phyloP scores from a whole-genome alignment of 2,113 vertebrate genomes.

The Colinus virginianus region DNA sequence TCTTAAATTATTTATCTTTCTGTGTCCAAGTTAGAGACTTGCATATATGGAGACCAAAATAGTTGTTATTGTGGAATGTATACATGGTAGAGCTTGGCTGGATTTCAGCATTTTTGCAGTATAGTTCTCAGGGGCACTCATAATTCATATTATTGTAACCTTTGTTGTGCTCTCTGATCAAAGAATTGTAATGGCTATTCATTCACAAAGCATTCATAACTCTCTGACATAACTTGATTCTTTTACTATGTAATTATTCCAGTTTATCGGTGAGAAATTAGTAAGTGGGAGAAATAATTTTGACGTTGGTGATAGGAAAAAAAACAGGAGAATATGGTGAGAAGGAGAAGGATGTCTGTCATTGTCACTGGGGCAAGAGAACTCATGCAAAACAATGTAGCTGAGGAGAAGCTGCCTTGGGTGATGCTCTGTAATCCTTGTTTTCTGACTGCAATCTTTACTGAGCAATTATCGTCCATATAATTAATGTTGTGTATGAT shows the following conservation, averaged over 20 bases:
- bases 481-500: not conserved
- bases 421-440: not conserved
- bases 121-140: not conserved
- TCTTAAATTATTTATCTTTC: conserved; percentile 23
- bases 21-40: not conserved
- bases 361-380: not conserved
- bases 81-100: not conserved
- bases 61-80: not conserved
- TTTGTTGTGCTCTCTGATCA: not conserved
- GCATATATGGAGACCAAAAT: not conserved
- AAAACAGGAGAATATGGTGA: not conserved
- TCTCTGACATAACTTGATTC: not conserved
- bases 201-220: not conserved
- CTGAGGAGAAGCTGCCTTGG: not conserved
- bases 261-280: not conserved
- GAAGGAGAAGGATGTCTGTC: not conserved
- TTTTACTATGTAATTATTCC: not conserved
- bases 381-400: not conserved
- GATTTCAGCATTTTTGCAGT: not conserved
- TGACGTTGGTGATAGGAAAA: not conserved
- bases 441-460: not conserved
- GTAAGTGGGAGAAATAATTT: not conserved
- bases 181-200: not conserved
- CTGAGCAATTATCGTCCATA: not conserved
- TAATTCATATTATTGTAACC: not conserved